Evolutionary conservation across 1,140 invertebrate genomes (phyloP), one percentile per base, ranked within the genome.

Genomic region (Anoplophora glabripennis): DNA sequence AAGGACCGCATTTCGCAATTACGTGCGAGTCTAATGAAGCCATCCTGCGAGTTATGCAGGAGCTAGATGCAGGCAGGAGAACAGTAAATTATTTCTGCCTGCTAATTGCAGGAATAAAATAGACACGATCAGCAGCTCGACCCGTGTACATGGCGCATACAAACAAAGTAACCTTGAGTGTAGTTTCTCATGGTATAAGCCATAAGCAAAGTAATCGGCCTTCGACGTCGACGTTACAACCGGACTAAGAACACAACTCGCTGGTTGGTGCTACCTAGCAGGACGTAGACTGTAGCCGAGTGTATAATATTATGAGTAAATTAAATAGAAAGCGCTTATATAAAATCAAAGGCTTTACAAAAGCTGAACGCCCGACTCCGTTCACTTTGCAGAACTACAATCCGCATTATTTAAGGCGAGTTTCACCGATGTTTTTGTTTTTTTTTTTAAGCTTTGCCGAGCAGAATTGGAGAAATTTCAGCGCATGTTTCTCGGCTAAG

Each of bases 151-250:
- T 52, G 37, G 12, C 4, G 14, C 53, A 36, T 38, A 57, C 55
- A 55, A 36, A 48, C 28, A 62, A 62, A 62, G 57, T 66, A 66
- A 66, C 64, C 64, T 66, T 66, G 64, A 58, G 49, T 60, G 64
- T 62, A 62, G 64, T 66, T 65, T 66, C 64, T 66, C 60, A 62
- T 41, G n/a, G 40, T 62, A 28, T 28, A 28, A 28, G 60, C 53
- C 60, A 62, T 57, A 66, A 61, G 60, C 63, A 51, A 44, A 53
- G 63, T 56, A 41, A 57, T 47, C 64, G 64, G 64, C 64, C 64
- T 66, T 66, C 64, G 59, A 56, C 21, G 21, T 66, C 64, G 59
- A 56, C 21, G 21, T 28, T 53, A 62, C 57, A 62, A 62, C 60
- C 60, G 60, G 60, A 54, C 59, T 40, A 38, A 33, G 46, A 35